Conservation (phyloP, 2,888 invertebrate genomes). For the Onthophagus sagittarius region DNA sequence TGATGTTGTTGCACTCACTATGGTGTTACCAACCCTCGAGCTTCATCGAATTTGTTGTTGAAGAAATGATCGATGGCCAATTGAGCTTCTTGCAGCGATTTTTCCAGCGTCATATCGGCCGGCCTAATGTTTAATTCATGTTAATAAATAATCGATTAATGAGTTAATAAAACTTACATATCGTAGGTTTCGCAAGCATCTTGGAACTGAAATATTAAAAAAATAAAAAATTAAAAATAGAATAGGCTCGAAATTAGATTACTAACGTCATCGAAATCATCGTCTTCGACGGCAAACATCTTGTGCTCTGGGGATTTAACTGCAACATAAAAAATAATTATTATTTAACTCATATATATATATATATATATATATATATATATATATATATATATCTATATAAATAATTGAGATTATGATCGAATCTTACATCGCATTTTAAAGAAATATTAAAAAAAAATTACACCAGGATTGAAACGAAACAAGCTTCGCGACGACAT, state of each 20-base stretch:
- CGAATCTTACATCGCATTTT: slow-evolving; percentile 5
- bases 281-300: slow-evolving; percentile 14
- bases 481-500: not conserved
- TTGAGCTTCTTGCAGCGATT: slow-evolving; percentile 73
- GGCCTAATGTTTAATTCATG: slow-evolving; percentile 35
- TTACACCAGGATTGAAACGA: not conserved
- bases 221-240: not conserved
- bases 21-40: slow-evolving; percentile 73
- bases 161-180: slow-evolving; percentile 42
- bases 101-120: slow-evolving; percentile 58
- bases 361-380: not conserved
- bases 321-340: not conserved
- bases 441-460: not conserved
- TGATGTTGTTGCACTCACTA: slow-evolving; percentile 57
- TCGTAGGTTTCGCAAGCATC: slow-evolving; percentile 51
- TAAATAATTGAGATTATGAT: not conserved
- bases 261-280: slow-evolving; percentile 23
- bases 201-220: slow-evolving; percentile 47
- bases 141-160: slow-evolving; percentile 1
- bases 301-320: not conserved
- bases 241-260: not conserved
- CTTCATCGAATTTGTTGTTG: slow-evolving; percentile 84
- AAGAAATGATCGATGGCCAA: slow-evolving; percentile 84
- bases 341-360: no score
- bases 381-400: not conserved